Conservation (phyloP, 2,113 vertebrate species). For the Chelonoidis abingdonii region DNA sequence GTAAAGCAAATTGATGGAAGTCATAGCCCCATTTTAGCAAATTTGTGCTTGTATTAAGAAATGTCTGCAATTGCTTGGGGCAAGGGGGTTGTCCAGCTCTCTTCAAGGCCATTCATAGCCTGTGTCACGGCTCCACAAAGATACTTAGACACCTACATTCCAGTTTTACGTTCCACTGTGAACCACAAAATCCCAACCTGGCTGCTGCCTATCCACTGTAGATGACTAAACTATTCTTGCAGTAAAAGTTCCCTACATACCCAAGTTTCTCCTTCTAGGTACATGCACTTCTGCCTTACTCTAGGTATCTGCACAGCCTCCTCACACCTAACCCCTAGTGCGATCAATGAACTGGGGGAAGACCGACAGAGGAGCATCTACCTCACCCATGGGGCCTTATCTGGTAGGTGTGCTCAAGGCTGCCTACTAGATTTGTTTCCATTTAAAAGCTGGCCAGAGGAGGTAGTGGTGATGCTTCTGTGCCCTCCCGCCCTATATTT, state of each 20-base stretch:
- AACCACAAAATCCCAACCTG: background rate
- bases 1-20: background rate
- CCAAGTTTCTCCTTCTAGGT: background rate
- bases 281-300: background rate
- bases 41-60: constrained; percentile 9
- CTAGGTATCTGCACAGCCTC: background rate
- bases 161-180: background rate
- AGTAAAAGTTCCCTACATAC: background rate
- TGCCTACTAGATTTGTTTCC: background rate
- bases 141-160: background rate
- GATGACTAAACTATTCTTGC: background rate
- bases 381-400: background rate
- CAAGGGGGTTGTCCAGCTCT: background rate
- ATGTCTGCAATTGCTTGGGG: background rate
- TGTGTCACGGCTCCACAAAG: background rate
- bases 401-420: background rate
- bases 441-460: background rate
- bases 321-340: background rate
- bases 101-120: background rate
- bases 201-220: background rate
- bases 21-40: background rate
- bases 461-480: background rate
- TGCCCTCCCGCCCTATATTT: background rate
- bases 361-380: background rate
- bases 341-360: background rate